phyloP scores from a whole-genome alignment of 2,888 invertebrate species.

The Aleiodes alternator region DNA sequence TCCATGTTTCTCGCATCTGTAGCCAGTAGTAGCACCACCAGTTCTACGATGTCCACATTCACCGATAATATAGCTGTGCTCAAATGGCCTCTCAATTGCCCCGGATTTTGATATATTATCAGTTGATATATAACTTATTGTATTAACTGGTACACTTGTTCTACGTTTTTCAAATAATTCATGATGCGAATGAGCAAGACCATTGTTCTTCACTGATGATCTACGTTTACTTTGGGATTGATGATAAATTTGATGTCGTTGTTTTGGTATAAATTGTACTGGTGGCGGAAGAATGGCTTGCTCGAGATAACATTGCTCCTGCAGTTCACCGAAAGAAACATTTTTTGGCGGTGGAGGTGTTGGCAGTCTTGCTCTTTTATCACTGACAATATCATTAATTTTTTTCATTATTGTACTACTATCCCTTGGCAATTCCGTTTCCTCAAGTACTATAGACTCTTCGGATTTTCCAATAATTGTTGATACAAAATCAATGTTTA shows the following conservation, averaged over 20 bases:
- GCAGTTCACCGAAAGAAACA: constrained; percentile 72
- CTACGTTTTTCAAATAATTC: constrained; percentile 71
- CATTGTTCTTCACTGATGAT: constrained; percentile 70
- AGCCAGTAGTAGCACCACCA: constrained; percentile 66
- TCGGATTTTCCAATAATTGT: constrained; percentile 66
- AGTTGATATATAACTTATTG: constrained; percentile 71
- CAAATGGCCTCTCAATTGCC: constrained; percentile 63
- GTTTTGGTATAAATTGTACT: constrained; percentile 71
- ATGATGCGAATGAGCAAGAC: constrained; percentile 69
- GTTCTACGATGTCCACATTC: constrained; percentile 70
- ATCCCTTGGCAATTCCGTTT: constrained; percentile 63
- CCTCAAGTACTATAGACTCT: constrained; percentile 66
- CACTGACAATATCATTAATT: constrained; percentile 34
- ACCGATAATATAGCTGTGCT: constrained; percentile 66
- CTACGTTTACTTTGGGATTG: constrained; percentile 63
- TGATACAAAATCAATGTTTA: constrained; percentile 66
- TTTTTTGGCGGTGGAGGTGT: constrained; percentile 71
- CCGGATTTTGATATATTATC: constrained; percentile 68
- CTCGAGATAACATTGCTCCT: constrained; percentile 69
- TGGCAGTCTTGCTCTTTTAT: constrained; percentile 67
- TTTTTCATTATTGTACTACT: constrained; percentile 41
- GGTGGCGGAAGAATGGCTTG: constrained; percentile 71
- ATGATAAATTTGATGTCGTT: constrained; percentile 63
- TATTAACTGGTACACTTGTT: constrained; percentile 68
- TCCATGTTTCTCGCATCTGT: constrained; percentile 72